Conservation (phyloP, 2,888 invertebrate species). For the Cistogaster globosa region DNA sequence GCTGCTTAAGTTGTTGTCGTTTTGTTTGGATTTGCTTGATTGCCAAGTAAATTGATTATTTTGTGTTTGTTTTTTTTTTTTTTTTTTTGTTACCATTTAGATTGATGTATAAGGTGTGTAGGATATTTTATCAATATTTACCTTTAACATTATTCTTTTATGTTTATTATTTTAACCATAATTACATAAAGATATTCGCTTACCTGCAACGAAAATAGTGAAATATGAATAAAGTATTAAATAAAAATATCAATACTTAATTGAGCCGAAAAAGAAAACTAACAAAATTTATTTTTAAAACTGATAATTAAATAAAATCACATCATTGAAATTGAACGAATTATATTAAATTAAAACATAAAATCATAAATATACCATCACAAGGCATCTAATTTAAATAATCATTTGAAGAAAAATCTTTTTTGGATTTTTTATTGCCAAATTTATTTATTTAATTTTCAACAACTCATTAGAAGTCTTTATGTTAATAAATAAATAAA, state of each 20-base stretch:
- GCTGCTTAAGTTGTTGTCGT: background rate
- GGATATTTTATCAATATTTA: conserved; percentile 46
- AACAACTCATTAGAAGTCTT: no score
- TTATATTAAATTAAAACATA: no score
- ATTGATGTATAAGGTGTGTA: conserved; percentile 23
- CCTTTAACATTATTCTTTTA: conserved; percentile 13
- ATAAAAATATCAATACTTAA: background rate
- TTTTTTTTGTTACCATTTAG: conserved; percentile 3
- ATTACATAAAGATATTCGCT: conserved; percentile 24
- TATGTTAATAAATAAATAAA: no score
- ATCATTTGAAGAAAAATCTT: no score
- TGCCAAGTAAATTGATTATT: conserved; percentile 19
- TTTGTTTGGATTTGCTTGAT: background rate
- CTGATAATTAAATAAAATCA: no score
- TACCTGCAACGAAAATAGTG: conserved; percentile 49
- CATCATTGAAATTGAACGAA: no score
- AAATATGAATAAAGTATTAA: conserved; percentile 6
- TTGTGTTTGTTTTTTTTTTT: no score
- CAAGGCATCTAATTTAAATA: no score
- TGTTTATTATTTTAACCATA: conserved; percentile 10
- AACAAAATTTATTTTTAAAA: background rate
- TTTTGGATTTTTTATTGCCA: no score
- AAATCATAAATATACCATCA: no score
- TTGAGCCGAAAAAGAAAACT: background rate
- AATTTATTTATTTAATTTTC: no score